Conservation (phyloP, 2,888 invertebrate genomes). For the Tetropium fuscum region DNA sequence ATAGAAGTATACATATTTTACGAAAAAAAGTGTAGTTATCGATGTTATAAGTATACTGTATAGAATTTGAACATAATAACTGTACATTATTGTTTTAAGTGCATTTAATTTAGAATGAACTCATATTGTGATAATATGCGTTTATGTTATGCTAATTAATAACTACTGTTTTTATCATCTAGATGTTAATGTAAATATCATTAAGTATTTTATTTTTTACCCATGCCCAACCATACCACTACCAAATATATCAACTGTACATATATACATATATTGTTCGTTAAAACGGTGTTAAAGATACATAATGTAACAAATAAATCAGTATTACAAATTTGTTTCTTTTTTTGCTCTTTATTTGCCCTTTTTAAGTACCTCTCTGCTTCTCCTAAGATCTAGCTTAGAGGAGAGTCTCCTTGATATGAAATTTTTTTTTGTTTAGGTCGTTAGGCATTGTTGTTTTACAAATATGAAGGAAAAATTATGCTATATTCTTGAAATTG, state of each 20-base stretch:
- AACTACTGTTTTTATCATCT: conserved; percentile 23
- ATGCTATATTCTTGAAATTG: too few species aligned
- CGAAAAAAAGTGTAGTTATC: conserved; percentile 8
- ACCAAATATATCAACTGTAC: conserved; percentile 10
- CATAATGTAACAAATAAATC: conserved; percentile 23
- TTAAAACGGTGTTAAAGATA: conserved; percentile 16
- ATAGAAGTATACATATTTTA: conserved; percentile 17
- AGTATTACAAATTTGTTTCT: conserved; percentile 12
- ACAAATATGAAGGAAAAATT: too few species aligned
- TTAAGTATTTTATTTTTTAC: conserved; percentile 15
- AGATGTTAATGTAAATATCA: conserved; percentile 21
- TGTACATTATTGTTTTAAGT: conserved; percentile 34
- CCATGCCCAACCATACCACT: conserved; percentile 20
- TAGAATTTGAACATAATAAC: conserved; percentile 12
- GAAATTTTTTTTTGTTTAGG: too few species aligned
- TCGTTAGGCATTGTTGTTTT: too few species aligned
- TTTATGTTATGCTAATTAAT: conserved; percentile 26
- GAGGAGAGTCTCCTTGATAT: too few species aligned
- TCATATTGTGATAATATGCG: conserved; percentile 54
- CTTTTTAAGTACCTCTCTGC: too few species aligned
- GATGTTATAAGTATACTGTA: conserved; percentile 19
- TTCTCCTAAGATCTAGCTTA: too few species aligned
- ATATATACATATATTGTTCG: conserved; percentile 25
- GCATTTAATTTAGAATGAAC: conserved; percentile 43
- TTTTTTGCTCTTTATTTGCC: background rate